Percentiles rank a stretch among this genome's conserved stretches.
phyloP scores from a whole-genome alignment of 2,888 invertebrate species.

The Polydrusus tereticollis region DNA sequence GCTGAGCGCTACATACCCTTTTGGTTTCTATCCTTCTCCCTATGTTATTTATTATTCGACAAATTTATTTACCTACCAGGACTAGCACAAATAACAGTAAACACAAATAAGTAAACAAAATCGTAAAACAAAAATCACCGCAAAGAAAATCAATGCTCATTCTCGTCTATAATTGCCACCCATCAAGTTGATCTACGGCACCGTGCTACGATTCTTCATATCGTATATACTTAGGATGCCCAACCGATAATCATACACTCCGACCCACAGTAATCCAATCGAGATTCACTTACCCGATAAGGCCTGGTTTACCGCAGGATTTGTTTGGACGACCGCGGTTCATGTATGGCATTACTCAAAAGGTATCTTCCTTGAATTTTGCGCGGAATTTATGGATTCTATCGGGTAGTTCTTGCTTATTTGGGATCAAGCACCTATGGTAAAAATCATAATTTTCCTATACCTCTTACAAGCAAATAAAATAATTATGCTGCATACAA shows the following conservation, averaged over 20 bases:
- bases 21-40: too few relatives aligned
- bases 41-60: too few relatives aligned
- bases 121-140: not conserved
- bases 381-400: conserved; percentile 21
- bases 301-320: conserved; percentile 11
- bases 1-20: too few relatives aligned
- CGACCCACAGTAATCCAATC: conserved; percentile 56
- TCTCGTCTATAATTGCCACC: conserved; percentile 46
- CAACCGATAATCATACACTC: conserved; percentile 66
- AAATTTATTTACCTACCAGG: too few relatives aligned
- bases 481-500: too few relatives aligned
- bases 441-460: not conserved
- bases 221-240: conserved; percentile 59
- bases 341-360: conserved; percentile 44
- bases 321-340: conserved; percentile 10
- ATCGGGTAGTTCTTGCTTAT: conserved; percentile 21
- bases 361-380: conserved; percentile 36
- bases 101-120: conserved; percentile 7
- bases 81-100: not conserved
- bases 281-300: conserved; percentile 33
- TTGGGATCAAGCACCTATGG: not conserved
- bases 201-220: conserved; percentile 60
- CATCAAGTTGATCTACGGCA: conserved; percentile 49
- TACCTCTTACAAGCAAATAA: too few relatives aligned
- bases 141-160: conserved; percentile 38